These are phyloP conservation scores for Himalopsyche japonica DNA, from an alignment of 2,888 invertebrate genomes.

Conservation along the genomic window DNA sequence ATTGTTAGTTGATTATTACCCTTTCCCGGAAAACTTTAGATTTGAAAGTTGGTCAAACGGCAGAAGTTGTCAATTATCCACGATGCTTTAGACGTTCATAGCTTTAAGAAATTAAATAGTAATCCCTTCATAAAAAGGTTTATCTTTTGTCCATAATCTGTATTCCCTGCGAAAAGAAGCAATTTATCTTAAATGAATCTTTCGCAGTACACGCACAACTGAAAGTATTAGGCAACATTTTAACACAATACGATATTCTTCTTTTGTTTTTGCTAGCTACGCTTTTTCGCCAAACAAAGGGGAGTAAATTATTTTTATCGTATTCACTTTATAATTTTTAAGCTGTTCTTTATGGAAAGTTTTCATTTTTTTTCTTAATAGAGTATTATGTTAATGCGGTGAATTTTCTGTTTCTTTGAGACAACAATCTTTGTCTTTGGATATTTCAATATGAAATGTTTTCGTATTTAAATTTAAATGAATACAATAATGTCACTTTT, in stretches of 20 bases:
- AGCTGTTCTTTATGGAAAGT: background rate
- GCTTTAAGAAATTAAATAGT: background rate
- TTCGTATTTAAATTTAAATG: background rate
- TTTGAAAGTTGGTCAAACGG: background rate
- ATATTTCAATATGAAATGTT: background rate
- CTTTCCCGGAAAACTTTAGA: background rate
- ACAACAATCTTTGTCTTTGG: background rate
- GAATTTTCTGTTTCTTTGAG: conserved; percentile 1
- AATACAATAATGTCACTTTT: background rate
- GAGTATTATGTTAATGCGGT: background rate
- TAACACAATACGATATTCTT: background rate
- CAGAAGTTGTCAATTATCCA: background rate
- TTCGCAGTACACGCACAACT: conserved; percentile 16
- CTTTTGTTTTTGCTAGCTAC: conserved; percentile 1
- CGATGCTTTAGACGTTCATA: background rate
- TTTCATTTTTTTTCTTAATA: background rate
- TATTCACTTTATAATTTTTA: conserved; percentile 11
- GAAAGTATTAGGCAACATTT: conserved; percentile 10
- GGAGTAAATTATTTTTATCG: conserved; percentile 3
- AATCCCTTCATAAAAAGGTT: background rate
- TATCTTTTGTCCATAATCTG: conserved; percentile 1
- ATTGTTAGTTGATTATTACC: background rate
- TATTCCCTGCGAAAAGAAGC: background rate
- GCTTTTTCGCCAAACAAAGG: background rate
- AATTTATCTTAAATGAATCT: conserved; percentile 19